Base-by-base conservation (phyloP, 2,113 vertebrate genomes). In the Egretta garzetta region DNA sequence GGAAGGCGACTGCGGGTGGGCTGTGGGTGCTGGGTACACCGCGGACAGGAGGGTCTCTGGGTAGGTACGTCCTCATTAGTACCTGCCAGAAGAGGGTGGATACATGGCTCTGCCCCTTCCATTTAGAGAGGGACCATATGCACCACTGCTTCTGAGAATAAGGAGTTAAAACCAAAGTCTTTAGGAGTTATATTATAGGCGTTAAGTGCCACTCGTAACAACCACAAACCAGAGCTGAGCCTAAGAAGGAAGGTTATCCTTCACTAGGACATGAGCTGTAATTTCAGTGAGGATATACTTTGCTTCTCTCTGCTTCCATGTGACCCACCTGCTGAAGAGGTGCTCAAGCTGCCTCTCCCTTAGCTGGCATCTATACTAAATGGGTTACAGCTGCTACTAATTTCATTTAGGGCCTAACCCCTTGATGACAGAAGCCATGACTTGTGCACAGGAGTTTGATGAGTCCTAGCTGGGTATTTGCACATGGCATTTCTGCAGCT, bases 301-400 rank as follows among this genome's bases (percentile, higher is more conserved):
- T 20, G 7, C 32, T 83, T 76, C 90, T 74, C 76, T 73, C 73
- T 91, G 28, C 50, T 93, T 95, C 45, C 52, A 2, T 45, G 49
- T 0, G 0, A 90, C 56, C 22, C 63, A 63, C 45, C 60, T 88
- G 58, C 67, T 14, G 8, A 66, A 60, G 56, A 63, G 64, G 21
- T 64, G 7, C 9, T 4, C 11, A 62, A 50, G 41, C 35, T 93
- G 80, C 59, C 72, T 79, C 47, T 85, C 43, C 62, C 68, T 74
- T 60, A 45, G 45, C 62, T 89, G 83, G 53, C 70, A 80, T 82
- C 64, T 73, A 0, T 4, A 5, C 47, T 82, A 47, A 67, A 77
- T 50, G 20, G 37, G 58, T 64, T 95, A 59, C 84, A 92, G 86
- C 84, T 91, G 81, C 86, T 96, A 18, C 79, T 86, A 63, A 93